Conservation (phyloP, 1,140 invertebrate species). For the Calliphora vicina region DNA sequence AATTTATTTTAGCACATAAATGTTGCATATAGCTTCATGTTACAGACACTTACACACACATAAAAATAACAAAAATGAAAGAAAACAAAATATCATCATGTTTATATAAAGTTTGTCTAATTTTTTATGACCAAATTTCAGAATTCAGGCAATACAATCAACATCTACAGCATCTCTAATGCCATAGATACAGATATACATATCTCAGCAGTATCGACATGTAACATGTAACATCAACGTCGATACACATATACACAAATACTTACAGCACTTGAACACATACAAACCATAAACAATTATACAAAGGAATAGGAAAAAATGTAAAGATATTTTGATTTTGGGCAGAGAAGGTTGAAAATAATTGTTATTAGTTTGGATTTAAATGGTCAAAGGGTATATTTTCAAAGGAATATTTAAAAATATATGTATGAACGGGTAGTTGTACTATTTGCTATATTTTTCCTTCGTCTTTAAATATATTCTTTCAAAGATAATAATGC, state of each 20-base stretch:
- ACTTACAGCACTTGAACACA: too few species aligned
- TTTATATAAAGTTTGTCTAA: not conserved
- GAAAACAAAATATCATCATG: not conserved
- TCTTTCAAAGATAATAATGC: not conserved
- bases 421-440: too few species aligned
- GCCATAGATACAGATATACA: too few species aligned
- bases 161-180: not conserved
- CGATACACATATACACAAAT: too few species aligned
- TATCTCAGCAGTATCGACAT: not conserved
- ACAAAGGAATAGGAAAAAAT: too few species aligned
- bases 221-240: not conserved
- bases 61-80: not conserved
- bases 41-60: not conserved
- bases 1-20: not conserved
- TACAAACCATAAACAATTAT: too few species aligned
- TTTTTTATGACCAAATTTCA: constrained; percentile 14
- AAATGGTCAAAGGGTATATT: not conserved
- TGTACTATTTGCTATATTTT: not conserved
- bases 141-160: not conserved
- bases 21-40: not conserved
- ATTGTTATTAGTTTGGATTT: not conserved
- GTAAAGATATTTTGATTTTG: too few species aligned
- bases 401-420: not conserved
- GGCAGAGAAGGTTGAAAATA: not conserved
- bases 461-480: not conserved